Evolutionary conservation across 2,797 vertebrate species (phyloP).

Genomic region (Varecia variegata): DNA sequence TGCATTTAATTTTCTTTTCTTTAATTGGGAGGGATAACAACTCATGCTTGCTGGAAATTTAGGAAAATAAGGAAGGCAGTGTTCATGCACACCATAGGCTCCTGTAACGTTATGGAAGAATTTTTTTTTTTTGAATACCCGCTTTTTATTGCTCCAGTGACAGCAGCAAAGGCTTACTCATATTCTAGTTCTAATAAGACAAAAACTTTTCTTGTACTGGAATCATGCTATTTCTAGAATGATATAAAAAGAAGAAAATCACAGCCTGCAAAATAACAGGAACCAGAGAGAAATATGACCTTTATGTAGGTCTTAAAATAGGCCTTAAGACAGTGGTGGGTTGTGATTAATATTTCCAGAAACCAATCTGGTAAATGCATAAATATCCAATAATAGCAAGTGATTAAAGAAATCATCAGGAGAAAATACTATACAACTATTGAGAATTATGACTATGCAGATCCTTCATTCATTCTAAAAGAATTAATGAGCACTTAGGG

Average conservation of each 20-base stretch:
- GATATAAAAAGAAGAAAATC: background rate
- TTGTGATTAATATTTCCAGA: conserved; percentile 10
- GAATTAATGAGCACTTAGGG: background rate
- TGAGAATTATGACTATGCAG: background rate
- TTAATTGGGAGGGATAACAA: background rate
- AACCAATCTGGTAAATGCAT: background rate
- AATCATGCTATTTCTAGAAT: background rate
- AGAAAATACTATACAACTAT: background rate
- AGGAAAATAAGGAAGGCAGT: background rate
- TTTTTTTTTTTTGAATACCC: background rate
- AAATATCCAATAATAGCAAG: background rate
- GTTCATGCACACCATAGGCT: background rate
- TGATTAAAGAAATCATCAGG: background rate
- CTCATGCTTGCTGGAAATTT: background rate
- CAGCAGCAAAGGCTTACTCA: background rate
- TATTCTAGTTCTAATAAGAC: background rate
- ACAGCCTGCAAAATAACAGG: background rate
- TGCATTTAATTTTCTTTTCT: conserved; percentile 31
- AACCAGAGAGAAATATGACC: background rate
- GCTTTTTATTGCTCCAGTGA: background rate
- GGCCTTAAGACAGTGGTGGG: background rate
- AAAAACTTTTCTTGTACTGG: background rate
- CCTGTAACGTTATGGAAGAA: background rate
- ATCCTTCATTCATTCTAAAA: background rate
- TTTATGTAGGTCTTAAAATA: background rate